phyloP scores from a whole-genome alignment of 2,888 invertebrate genomes.

The Athrips mouffetella region DNA sequence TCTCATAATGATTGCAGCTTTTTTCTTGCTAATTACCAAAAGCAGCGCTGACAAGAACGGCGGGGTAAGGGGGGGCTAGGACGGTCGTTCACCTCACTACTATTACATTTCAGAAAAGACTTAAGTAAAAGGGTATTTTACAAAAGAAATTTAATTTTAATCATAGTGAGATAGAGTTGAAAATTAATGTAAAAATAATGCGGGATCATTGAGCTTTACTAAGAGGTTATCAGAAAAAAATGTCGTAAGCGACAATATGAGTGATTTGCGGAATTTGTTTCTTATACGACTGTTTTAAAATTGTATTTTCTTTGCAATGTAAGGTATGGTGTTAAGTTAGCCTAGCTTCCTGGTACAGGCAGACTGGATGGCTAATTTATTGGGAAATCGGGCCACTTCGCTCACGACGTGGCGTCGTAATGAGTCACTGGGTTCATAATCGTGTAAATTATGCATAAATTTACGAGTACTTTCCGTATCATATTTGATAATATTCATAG shows the following conservation, averaged over 20 bases:
- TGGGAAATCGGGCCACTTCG: slow-evolving; percentile 60
- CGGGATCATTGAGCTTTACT: slow-evolving; percentile 73
- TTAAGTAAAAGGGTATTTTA: slow-evolving; percentile 30
- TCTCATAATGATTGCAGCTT: slow-evolving; percentile 44
- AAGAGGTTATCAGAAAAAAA: slow-evolving; percentile 47
- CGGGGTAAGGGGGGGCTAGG: slow-evolving; percentile 58
- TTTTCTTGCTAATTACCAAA: slow-evolving; percentile 68
- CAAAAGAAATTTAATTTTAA: slow-evolving; percentile 33
- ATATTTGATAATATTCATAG: neutral
- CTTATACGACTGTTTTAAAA: neutral
- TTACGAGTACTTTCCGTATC: neutral
- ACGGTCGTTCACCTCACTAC: slow-evolving; percentile 68
- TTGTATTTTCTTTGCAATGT: slow-evolving; percentile 25
- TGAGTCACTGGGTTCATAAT: slow-evolving; percentile 17
- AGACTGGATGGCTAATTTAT: slow-evolving; percentile 67
- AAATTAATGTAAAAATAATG: slow-evolving; percentile 41
- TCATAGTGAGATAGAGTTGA: slow-evolving; percentile 30
- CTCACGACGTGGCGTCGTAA: slow-evolving; percentile 37
- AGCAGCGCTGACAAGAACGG: slow-evolving; percentile 41
- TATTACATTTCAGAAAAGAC: slow-evolving; percentile 37
- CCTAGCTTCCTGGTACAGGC: slow-evolving; percentile 70
- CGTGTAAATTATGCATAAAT: slow-evolving; percentile 2
- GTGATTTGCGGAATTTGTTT: slow-evolving; percentile 16
- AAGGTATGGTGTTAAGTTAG: slow-evolving; percentile 46
- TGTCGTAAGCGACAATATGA: slow-evolving; percentile 34